phyloP scores from a whole-genome alignment of 2,797 vertebrate species.

The Sebastes taczanowskii region DNA sequence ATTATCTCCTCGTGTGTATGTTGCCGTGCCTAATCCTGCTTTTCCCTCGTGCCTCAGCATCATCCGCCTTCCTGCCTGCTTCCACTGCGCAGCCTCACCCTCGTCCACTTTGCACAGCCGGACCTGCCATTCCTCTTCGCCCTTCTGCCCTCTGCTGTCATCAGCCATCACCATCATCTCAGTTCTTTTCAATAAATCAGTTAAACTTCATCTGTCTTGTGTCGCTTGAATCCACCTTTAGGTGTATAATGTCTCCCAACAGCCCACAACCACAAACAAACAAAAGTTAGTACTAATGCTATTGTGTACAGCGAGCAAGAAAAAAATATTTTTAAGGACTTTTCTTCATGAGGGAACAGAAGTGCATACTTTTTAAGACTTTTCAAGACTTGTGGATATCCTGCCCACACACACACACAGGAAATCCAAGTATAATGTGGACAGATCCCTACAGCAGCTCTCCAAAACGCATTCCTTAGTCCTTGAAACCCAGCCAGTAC shows the following conservation, averaged over 20 bases:
- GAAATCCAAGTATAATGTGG: background rate
- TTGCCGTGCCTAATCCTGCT: background rate
- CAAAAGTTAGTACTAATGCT: background rate
- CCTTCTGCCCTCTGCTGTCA: background rate
- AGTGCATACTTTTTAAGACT: background rate
- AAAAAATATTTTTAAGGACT: background rate
- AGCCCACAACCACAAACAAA: background rate
- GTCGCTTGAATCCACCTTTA: background rate
- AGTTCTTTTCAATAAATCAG: background rate
- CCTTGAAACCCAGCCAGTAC: conserved; percentile 39
- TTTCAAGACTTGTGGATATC: background rate
- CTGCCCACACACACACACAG: background rate
- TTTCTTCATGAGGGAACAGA: background rate
- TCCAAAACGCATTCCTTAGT: background rate
- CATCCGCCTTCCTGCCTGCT: background rate
- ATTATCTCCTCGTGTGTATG: background rate
- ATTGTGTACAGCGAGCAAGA: background rate
- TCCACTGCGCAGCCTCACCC: background rate
- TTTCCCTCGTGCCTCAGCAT: background rate
- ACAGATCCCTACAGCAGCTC: conserved; percentile 15
- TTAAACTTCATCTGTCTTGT: background rate
- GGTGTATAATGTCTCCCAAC: background rate
- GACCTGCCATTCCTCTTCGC: background rate
- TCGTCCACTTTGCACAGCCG: background rate
- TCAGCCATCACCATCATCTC: background rate